Evolutionary conservation across 2,113 vertebrate species (phyloP), one percentile per base, ranked within the genome.

Genomic region (Saccopteryx bilineata): DNA sequence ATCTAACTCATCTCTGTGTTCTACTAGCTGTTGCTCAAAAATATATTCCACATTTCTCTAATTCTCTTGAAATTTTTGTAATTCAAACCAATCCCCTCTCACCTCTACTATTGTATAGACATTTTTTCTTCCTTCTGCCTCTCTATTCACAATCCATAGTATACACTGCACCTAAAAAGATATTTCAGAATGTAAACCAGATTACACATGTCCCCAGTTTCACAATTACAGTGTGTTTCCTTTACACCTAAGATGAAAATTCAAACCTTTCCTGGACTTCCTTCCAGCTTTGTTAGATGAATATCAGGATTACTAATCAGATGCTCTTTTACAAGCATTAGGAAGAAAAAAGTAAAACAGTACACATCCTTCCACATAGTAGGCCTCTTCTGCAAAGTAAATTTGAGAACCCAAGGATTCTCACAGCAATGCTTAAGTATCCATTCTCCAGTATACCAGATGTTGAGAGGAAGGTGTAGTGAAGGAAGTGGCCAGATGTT

Each of bases 181-280:
- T 75, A 63, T 68, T 92, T 87, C 18, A 75, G 90, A 96, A 75
- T 80, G 39, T 61, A 80, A 89, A 54, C 7, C 14, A 72, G 54
- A 28, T 21, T 65, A 56, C n/a, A 23, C 1, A 69, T 80, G 60
- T 13, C 7, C 26, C n/a, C 13, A 6, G 15, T 93, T 86, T 80
- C 48, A 94, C 8, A 83, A 63, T 52, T 68, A 9, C 60, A 96
- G 0, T 50, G 17, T 68, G 52, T 90, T 94, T 93, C 50, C 28
- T 33, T 17, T 76, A 10, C 12, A 33, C 28, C 4, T 56, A 61
- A 26, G 26, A 78, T 72, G 66, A 87, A 83, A 87, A 52, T 23
- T 12, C 15, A 58, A 52, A 60, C 18, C 46, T 90, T 90, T 75
- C 33, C 58, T 68, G 31, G 63, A 46, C 12, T 75, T 74, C 9